Percentiles rank a stretch among this genome's conserved stretches.
These are phyloP conservation scores for Eulimnadia texana DNA, from an alignment of 1,140 invertebrate genomes.

Conservation along the genomic window DNA sequence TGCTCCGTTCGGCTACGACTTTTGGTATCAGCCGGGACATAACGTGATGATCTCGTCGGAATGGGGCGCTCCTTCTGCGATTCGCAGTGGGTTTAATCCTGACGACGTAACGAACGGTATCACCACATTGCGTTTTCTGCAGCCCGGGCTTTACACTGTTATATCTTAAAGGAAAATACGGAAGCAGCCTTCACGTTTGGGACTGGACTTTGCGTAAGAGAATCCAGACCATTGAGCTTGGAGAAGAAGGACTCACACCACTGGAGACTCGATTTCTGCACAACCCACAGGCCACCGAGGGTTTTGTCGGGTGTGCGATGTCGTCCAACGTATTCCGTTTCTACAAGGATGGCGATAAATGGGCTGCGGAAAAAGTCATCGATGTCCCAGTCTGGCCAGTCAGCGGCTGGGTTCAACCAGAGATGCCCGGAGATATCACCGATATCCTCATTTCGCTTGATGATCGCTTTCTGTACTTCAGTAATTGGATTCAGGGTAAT, in stretches of 20 bases:
- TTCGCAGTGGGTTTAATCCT: constrained; percentile 57
- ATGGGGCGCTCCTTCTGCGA: constrained; percentile 78
- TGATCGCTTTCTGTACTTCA: constrained; percentile 81
- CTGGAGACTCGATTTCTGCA: constrained; percentile 90
- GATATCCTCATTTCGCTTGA: constrained; percentile 91
- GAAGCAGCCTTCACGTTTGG: neutral
- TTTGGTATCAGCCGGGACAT: constrained; percentile 93
- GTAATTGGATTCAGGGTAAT: constrained; percentile 83
- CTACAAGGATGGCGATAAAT: constrained; percentile 45
- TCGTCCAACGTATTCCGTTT: constrained; percentile 59
- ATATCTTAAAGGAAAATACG: neutral
- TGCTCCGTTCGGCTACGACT: constrained; percentile 41
- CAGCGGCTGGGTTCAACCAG: constrained; percentile 44
- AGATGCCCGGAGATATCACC: constrained; percentile 65
- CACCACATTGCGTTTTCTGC: neutral
- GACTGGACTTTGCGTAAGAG: constrained; percentile 63
- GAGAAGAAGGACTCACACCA: constrained; percentile 66
- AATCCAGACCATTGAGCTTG: constrained; percentile 70
- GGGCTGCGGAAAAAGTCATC: constrained; percentile 63
- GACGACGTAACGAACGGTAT: constrained; percentile 39
- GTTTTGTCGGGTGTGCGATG: constrained; percentile 71
- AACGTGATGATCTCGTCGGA: constrained; percentile 74
- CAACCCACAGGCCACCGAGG: constrained; percentile 60
- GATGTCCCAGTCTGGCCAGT: constrained; percentile 57
- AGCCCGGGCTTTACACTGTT: neutral